Evolutionary conservation across 2,888 invertebrate genomes (phyloP).

Genomic region (Campaea margaritaria): DNA sequence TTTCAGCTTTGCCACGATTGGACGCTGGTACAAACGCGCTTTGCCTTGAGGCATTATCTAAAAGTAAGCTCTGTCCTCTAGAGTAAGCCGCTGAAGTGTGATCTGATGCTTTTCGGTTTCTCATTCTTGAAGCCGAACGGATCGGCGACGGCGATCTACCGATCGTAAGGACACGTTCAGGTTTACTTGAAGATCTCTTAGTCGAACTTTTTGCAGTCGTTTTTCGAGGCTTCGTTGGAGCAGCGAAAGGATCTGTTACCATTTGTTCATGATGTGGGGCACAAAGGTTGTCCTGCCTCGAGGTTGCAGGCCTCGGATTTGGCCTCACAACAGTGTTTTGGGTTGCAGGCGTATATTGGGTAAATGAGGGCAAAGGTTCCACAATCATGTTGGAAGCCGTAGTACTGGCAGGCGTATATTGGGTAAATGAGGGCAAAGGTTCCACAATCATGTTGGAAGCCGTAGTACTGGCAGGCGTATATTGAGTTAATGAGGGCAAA

Average conservation of each 20-base stretch:
- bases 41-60: neutral
- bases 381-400: no score
- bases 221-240: neutral
- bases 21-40: neutral
- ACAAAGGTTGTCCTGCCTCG: neutral
- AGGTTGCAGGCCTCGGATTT: neutral
- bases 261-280: neutral
- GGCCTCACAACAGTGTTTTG: neutral
- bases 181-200: constrained; percentile 10
- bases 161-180: constrained; percentile 1
- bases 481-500: neutral
- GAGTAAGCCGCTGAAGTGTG: neutral
- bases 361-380: constrained; percentile 3
- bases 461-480: no score
- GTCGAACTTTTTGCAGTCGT: constrained; percentile 1
- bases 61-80: neutral
- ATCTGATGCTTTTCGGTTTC: neutral
- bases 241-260: neutral
- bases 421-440: constrained; percentile 1
- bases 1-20: neutral
- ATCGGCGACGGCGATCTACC: constrained; percentile 5
- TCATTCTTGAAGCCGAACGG: neutral
- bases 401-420: neutral
- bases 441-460: no score
- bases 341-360: neutral